Conservation (phyloP, 2,113 vertebrate genomes). For the Corythornis vintsioides region DNA sequence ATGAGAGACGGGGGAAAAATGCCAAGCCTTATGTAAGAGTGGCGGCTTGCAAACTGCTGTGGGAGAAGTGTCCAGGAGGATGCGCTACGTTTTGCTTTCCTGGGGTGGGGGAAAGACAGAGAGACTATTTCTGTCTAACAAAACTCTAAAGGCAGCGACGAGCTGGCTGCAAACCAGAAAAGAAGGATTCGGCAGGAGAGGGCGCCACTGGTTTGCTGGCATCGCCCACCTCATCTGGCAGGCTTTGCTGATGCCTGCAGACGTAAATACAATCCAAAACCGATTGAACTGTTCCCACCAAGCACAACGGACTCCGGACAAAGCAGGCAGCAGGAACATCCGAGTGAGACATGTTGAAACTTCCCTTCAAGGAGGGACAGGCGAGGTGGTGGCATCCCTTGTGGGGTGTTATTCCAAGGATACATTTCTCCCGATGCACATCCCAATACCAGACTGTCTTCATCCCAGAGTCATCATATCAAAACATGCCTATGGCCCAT, state of each 20-base stretch:
- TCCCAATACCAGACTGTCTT: neutral
- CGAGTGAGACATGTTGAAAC: neutral
- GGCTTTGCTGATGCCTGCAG: neutral
- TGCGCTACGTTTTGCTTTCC: neutral
- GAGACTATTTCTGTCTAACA: neutral
- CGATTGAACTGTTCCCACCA: neutral
- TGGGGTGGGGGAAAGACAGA: neutral
- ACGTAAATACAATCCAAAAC: neutral
- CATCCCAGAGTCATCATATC: neutral
- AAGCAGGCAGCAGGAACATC: neutral
- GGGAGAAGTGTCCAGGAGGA: neutral
- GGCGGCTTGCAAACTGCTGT: neutral
- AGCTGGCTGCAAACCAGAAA: neutral
- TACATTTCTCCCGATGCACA: neutral
- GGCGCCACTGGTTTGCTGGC: constrained; percentile 9
- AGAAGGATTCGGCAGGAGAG: neutral
- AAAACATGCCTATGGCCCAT: neutral
- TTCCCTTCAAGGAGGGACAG: neutral
- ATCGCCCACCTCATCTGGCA: neutral
- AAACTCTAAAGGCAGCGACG: neutral
- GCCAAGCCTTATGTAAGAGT: neutral
- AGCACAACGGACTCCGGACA: neutral
- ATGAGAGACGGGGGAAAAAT: neutral
- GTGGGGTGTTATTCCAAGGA: neutral
- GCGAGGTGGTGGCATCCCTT: accelerated